Base-by-base conservation (phyloP, 2,888 invertebrate genomes). In the Ethmia dodecea region DNA sequence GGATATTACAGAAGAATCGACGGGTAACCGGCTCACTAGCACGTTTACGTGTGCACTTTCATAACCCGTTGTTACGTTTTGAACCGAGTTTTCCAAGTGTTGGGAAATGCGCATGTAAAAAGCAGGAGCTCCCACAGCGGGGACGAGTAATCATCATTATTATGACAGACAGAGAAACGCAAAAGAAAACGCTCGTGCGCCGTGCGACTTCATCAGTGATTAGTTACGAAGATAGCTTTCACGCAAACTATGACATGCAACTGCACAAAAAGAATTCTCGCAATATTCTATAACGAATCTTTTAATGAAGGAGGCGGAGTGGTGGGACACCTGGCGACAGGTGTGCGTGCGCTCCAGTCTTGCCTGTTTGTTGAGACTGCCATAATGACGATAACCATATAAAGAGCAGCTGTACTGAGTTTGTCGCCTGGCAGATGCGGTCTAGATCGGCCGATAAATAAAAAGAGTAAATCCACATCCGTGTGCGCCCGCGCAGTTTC, bases 51-150 rank as follows among this genome's bases (percentile, higher is more conserved):
- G 72, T 71, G 60, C 64, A 67, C 75, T 83, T 83, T 84, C 84
- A 80, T 81, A 83, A 84, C 77, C 54, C 58, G 70, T 66, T 67
- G 73, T 83, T 83, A 83, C 79, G 79, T 76, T 81, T 67, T 50
- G 55, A 65, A 66, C 62, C 45, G 61, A 76, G 68, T 79, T 80
- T 81, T 77, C 78, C 70, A 74, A 66, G 60, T 63, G 72, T 81
- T 86, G 70, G 67, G 79, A 83, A 84, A 83, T 50, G 47, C 40
- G 42, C 44, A 41, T 46, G 68, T 66, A 78, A 83, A 83, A 81
- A 79, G 70, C 65, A 61, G 68, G 60, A 61, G 71, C 76, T 83
- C 81, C 69, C 83, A 79, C 72, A 77, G 65, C 49, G 68, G 63
- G 59, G 72, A 72, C 66, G 71, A 62, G 71, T 74, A 78, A 75